Conservation (phyloP, 2,888 invertebrate species). For the Drosophila differens region DNA sequence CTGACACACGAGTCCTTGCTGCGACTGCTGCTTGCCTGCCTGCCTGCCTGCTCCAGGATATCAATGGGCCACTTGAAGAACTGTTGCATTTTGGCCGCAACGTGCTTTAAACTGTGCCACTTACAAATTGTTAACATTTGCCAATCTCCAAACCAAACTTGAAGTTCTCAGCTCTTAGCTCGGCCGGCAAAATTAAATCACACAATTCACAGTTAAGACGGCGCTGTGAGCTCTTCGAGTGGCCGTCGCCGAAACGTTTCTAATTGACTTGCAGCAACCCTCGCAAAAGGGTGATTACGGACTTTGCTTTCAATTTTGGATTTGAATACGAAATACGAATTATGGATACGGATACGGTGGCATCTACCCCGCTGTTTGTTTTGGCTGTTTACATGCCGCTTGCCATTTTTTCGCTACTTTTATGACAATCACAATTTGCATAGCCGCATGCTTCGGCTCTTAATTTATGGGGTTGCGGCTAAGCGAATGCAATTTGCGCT, state of each 20-base stretch:
- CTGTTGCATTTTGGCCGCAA: slow-evolving; percentile 68
- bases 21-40: background rate
- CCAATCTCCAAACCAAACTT: slow-evolving; percentile 28
- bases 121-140: slow-evolving; percentile 75
- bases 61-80: slow-evolving; percentile 56
- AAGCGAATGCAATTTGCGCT: slow-evolving; percentile 74
- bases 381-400: slow-evolving; percentile 74
- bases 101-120: slow-evolving; percentile 71
- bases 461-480: slow-evolving; percentile 80
- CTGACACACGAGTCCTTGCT: slow-evolving; percentile 70
- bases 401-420: slow-evolving; percentile 71
- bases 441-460: slow-evolving; percentile 27
- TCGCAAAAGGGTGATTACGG: slow-evolving; percentile 2
- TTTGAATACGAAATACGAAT: background rate
- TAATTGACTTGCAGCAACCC: slow-evolving; percentile 73
- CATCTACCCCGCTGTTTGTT: slow-evolving; percentile 64
- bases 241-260: slow-evolving; percentile 65
- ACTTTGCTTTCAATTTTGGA: background rate
- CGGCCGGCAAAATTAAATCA: slow-evolving; percentile 18
- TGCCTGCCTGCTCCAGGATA: slow-evolving; percentile 14
- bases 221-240: slow-evolving; percentile 43
- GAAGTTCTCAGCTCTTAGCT: slow-evolving; percentile 11
- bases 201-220: slow-evolving; percentile 18
- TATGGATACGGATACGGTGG: slow-evolving; percentile 7
- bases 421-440: slow-evolving; percentile 59